These are phyloP conservation scores for Papilio polytes DNA, from an alignment of 1,140 invertebrate species.

Conservation along the genomic window DNA sequence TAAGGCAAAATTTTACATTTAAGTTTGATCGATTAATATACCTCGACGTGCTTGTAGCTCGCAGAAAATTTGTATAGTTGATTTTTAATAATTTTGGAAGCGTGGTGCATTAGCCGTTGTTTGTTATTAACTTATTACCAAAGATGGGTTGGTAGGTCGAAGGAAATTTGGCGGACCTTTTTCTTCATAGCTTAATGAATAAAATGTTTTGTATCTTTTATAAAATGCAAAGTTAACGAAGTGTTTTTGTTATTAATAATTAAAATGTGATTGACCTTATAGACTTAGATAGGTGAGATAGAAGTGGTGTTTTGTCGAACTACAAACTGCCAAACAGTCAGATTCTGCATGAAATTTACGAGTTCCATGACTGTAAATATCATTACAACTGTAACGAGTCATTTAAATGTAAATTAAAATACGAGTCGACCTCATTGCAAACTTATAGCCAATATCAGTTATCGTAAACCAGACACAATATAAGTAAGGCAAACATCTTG, in stretches of 20 bases:
- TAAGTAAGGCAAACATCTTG: slow-evolving; percentile 4
- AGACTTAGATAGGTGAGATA: slow-evolving; percentile 73
- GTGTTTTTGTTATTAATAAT: slow-evolving; percentile 72
- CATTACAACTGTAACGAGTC: slow-evolving; percentile 32
- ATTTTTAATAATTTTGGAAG: slow-evolving; percentile 46
- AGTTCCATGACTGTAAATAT: slow-evolving; percentile 57
- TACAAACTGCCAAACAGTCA: slow-evolving; percentile 56
- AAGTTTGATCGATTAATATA: slow-evolving; percentile 45
- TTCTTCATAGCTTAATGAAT: slow-evolving; percentile 76
- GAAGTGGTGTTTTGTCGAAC: slow-evolving; percentile 54
- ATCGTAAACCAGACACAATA: neutral
- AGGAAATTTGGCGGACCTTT: slow-evolving; percentile 64
- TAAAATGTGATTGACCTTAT: slow-evolving; percentile 77
- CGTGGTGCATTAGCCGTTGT: slow-evolving; percentile 67
- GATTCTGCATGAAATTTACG: slow-evolving; percentile 30
- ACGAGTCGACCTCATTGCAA: slow-evolving; percentile 37
- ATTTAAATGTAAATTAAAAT: slow-evolving; percentile 32
- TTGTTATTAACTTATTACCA: slow-evolving; percentile 80
- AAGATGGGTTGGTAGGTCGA: slow-evolving; percentile 76
- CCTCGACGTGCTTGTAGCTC: slow-evolving; percentile 46
- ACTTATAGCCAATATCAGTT: slow-evolving; percentile 34
- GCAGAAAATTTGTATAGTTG: slow-evolving; percentile 44
- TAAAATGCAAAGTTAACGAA: slow-evolving; percentile 72
- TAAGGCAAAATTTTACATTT: slow-evolving; percentile 36
- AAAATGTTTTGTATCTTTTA: slow-evolving; percentile 81